Base-by-base conservation (phyloP, 2,113 vertebrate species). In the Corythaixoides concolor region DNA sequence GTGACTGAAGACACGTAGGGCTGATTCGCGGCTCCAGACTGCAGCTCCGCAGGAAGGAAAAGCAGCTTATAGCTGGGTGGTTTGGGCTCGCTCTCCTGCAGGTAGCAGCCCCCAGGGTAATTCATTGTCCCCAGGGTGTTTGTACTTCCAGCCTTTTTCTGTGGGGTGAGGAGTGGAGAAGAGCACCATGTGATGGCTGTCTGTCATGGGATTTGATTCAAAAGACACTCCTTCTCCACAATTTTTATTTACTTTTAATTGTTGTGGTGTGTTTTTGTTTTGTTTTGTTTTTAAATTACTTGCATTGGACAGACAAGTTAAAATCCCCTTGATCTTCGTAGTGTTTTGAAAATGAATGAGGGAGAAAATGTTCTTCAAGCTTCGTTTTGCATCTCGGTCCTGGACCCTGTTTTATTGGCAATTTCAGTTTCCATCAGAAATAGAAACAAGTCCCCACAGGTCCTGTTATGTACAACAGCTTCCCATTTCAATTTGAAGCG, bases 351-450 rank as follows among this genome's bases (percentile, higher is more conserved):
- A 89, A 68, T 1, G 8, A 32, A 28, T 24, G 32, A 30, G 4
- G 1, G 59, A 60, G 62, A 78, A 53, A 50, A 39, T 21, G 22
- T 52, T 81, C 53, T 91, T 89, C 47, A 60, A 15, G 39, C 62
- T 69, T 91, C 3, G 1, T 41, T 93, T 87, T 89, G 32, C 73
- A 20, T 73, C 66, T 58, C 12, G 2, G 66, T 93, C 74, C 66
- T 58, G 8, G 39, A n/a, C 24, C 30, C 7, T 1, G 3, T 85
- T 95, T 91, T 89, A 82, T 52, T 68, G 81, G 63, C 86, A 76
- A 76, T 95, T 93, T 73, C 82, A 95, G 76, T 43, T 43, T 73
- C 84, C 66, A 82, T 93, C 92, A 95, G 84, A 64, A 83, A 90
- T 69, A 83, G 75, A 83, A 94, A 89, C 92, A 92, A 75, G 62